Base-by-base conservation (phyloP, 2,797 vertebrate genomes). In the Epinephelus awoara region DNA sequence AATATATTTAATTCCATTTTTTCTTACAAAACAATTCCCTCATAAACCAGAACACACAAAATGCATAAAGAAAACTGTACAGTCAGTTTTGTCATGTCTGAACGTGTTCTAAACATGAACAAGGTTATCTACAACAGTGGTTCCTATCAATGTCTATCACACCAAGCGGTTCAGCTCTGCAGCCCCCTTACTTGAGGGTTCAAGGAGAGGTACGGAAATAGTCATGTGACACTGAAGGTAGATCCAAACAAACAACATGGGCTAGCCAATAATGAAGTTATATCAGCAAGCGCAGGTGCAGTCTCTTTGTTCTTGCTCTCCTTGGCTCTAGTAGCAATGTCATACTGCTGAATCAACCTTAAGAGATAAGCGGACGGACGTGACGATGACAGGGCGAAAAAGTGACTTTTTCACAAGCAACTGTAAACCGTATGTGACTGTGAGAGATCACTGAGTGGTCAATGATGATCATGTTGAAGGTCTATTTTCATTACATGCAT, bases 31-130 rank as follows among this genome's bases (percentile, higher is more conserved):
- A 93, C 88, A 93, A 90, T 92, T 95, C 88, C 90, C 89, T 93
- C 91, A 90, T 94, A 95, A 94, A 95, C 90, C 90, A 93, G 91
- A 94, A 95, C 92, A 95, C 94, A 95, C 88, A 95, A 93, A 94
- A 94, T 93, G 92, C 91, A 93, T 94, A 94, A 94, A 92, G 89
- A 93, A 94, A 94, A 93, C 94, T 95, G 92, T 95, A 95, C 95
- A 96, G 92, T 93, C 81, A 87, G 87, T 89, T 89, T 91, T 72
- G 85, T 88, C 85, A 90, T 88, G 91, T 94, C 75, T 67, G 88
- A 92, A 92, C 81, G 72, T 91, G 93, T 92, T 92, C 93, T 95
- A 92, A 94, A 93, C 92, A 93, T 91, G 93, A 93, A 93, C 90
- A 88, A 92, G 90, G 90, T 89, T 93, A 95, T 95, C 92, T 94